A percentile compares a stretch with the other conserved stretches of the same genome.
phyloP scores from a whole-genome alignment of 2,797 vertebrate species.

The Poecilia picta region DNA sequence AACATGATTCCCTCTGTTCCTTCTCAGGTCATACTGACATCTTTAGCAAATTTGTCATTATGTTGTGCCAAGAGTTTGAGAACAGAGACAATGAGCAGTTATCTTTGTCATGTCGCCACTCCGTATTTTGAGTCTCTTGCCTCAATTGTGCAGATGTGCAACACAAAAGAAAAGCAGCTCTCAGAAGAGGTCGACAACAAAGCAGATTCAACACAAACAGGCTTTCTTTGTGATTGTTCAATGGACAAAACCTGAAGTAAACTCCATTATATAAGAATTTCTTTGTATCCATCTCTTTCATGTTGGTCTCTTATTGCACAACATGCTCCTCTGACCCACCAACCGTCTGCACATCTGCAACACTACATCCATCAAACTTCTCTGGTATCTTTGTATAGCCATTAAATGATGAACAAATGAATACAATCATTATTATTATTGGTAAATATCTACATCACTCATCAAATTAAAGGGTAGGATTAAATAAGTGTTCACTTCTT shows the following conservation, averaged over 20 bases:
- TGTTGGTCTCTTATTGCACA: background rate
- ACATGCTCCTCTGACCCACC: background rate
- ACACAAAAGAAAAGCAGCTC: background rate
- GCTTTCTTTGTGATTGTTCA: background rate
- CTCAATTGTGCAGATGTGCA: conserved; percentile 12
- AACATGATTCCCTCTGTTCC: conserved; percentile 1
- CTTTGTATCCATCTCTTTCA: background rate
- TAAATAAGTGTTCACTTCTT: no score
- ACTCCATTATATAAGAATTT: background rate
- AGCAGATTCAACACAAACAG: background rate
- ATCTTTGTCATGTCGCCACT: background rate
- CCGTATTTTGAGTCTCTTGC: background rate
- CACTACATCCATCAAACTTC: background rate
- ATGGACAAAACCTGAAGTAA: background rate
- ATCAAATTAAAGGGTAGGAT: no score
- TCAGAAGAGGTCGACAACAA: conserved; percentile 20
- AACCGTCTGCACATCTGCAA: background rate
- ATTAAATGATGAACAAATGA: background rate
- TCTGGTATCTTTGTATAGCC: background rate
- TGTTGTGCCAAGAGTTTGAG: conserved; percentile 3
- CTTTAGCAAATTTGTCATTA: conserved; percentile 13
- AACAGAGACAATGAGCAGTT: conserved; percentile 16
- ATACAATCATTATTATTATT: background rate
- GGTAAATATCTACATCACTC: background rate
- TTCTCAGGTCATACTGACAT: conserved; percentile 9